These are phyloP conservation scores for Ganaspis sp. DNA, from an alignment of 1,140 invertebrate species.

Conservation along the genomic window DNA sequence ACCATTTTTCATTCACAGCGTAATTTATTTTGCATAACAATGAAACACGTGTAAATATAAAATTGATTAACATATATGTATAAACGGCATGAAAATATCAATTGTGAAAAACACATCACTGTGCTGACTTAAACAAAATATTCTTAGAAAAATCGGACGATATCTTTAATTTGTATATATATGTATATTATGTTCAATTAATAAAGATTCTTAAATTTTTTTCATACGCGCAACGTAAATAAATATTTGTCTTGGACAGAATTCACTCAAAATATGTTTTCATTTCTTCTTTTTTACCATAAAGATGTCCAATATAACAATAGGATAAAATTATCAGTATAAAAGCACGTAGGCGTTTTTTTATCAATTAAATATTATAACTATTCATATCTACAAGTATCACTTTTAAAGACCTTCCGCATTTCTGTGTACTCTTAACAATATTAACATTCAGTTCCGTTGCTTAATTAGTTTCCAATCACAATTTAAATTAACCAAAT, in stretches of 20 bases:
- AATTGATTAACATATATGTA: constrained; percentile 14
- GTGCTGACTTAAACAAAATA: neutral
- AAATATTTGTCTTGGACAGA: neutral
- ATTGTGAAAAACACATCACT: constrained; percentile 14
- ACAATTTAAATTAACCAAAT: too few species aligned
- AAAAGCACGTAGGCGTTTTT: constrained; percentile 18
- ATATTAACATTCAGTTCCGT: constrained; percentile 18
- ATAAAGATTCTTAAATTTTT: neutral
- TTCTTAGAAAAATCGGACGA: neutral
- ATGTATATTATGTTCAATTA: neutral
- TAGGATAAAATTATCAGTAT: constrained; percentile 25
- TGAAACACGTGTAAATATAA: constrained; percentile 30
- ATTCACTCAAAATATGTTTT: neutral
- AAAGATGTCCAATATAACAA: neutral
- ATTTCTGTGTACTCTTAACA: neutral
- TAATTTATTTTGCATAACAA: constrained; percentile 14
- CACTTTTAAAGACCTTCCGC: constrained; percentile 2
- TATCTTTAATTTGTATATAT: neutral
- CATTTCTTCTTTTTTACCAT: too few species aligned
- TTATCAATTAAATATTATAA: neutral
- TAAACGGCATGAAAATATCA: constrained; percentile 20
- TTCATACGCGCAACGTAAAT: neutral
- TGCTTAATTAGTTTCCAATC: neutral
- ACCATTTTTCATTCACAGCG: neutral
- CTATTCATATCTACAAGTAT: neutral